phyloP scores from a whole-genome alignment of 2,888 invertebrate species.

The Eupithecia tripunctaria region DNA sequence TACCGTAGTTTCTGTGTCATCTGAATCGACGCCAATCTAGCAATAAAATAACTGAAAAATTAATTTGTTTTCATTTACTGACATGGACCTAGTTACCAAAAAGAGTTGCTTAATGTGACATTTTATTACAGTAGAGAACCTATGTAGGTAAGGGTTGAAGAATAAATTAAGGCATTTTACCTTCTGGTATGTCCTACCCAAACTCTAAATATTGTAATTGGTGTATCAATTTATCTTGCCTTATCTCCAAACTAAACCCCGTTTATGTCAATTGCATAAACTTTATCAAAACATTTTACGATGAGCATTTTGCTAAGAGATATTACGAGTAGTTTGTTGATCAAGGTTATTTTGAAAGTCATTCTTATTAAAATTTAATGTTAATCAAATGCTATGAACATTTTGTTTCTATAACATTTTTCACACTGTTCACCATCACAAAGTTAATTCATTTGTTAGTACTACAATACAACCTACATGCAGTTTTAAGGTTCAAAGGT shows the following conservation, averaged over 20 bases:
- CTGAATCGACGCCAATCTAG: too few relatives aligned
- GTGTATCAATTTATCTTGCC: conserved; percentile 9
- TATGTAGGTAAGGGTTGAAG: not conserved
- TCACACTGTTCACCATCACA: too few relatives aligned
- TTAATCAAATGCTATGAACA: not conserved
- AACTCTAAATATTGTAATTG: not conserved
- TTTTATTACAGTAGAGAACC: not conserved
- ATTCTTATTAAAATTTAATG: not conserved
- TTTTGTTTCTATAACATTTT: too few relatives aligned
- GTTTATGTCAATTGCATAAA: conserved; percentile 12
- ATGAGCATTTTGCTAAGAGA: not conserved
- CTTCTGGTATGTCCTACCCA: not conserved
- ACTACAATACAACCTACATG: too few relatives aligned
- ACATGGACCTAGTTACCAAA: too few relatives aligned
- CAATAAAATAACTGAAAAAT: too few relatives aligned
- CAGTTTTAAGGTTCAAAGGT: too few relatives aligned
- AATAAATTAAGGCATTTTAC: not conserved
- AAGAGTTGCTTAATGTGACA: too few relatives aligned
- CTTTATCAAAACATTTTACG: conserved; percentile 9
- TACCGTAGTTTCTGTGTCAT: not conserved
- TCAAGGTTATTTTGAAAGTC: conserved; percentile 9
- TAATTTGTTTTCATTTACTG: too few relatives aligned
- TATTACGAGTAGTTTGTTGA: not conserved
- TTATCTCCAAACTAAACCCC: conserved; percentile 13
- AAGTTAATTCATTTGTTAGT: not conserved